phyloP scores from a whole-genome alignment of 2,888 invertebrate genomes.

The Aspidiotus destructor region DNA sequence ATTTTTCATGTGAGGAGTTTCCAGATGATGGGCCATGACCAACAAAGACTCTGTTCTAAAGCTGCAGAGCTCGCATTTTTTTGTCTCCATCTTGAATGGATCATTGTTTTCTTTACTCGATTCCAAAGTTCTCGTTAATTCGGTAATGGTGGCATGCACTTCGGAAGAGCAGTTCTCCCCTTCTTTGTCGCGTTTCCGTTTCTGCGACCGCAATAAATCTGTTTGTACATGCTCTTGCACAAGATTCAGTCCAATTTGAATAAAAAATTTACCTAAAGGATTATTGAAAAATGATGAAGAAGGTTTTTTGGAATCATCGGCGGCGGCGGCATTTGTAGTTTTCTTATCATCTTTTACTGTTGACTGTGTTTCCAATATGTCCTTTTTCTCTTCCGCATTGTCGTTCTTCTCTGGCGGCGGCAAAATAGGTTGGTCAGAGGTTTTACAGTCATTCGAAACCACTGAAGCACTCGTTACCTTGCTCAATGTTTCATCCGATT shows the following conservation, averaged over 20 bases:
- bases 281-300: slow-evolving; percentile 65
- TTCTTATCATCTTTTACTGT: slow-evolving; percentile 36
- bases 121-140: slow-evolving; percentile 73
- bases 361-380: slow-evolving; percentile 36
- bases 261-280: slow-evolving; percentile 80
- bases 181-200: slow-evolving; percentile 67
- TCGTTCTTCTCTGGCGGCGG: neutral
- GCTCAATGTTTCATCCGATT: neutral
- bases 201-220: slow-evolving; percentile 80
- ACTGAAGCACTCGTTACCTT: neutral
- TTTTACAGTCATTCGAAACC: neutral
- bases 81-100: slow-evolving; percentile 62
- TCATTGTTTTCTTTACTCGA: slow-evolving; percentile 77
- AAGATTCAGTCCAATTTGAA: slow-evolving; percentile 79
- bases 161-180: slow-evolving; percentile 52
- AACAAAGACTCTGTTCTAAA: slow-evolving; percentile 79
- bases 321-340: slow-evolving; percentile 29
- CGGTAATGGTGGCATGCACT: slow-evolving; percentile 68
- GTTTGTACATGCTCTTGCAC: slow-evolving; percentile 88
- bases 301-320: slow-evolving; percentile 35
- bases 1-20: slow-evolving; percentile 84
- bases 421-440: neutral
- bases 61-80: slow-evolving; percentile 78
- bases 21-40: slow-evolving; percentile 76
- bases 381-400: slow-evolving; percentile 35